Evolutionary conservation across 1,140 invertebrate species (phyloP), one percentile per base, ranked within the genome.

Genomic region (Drosophila carrolli): DNA sequence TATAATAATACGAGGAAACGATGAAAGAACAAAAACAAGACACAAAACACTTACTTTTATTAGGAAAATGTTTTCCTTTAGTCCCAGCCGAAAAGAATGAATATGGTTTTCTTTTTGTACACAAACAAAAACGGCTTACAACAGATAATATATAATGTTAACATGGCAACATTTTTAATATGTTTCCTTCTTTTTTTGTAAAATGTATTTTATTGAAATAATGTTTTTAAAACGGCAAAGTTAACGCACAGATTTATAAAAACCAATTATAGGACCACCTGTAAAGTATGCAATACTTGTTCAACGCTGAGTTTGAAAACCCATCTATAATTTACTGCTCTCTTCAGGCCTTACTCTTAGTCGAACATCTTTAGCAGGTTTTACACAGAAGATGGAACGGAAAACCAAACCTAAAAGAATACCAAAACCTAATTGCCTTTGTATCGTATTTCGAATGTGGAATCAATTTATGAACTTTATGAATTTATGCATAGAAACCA

Each of bases 401-500:
- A 81, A 66, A 60, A 62, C 61, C 9, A 63, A 78, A 55, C 59
- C 32, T 41, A 38, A 73, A 59, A 50, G 29, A 66, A 77, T 61
- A 60, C 46, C 63, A 76, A 81, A 82, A 88, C 83, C 83, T 80
- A 89, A 88, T 63, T 88, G 83, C 83, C 83, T 88, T 88, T 83
- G 84, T 88, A 88, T 88, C 82, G 82, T 85, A 85, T 85, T 85
- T 88, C 75, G 47, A 77, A 77, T 70, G 74, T 77, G 75, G 65
- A 86, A 86, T 82, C 83, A 88, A 83, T 86, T 83, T 73, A 86
- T 77, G 57, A 77, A 77, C 75, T 77, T 77, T 77, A 77, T 86
- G 83, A 86, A 86, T 88, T 86, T 86, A 86, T 67, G 76, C 72
- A 76, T 76, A 76, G 66, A 68, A 80, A 72, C 51, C 37, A 44